Base-by-base conservation (phyloP, 2,113 vertebrate species). In the Hypanus sabinus region DNA sequence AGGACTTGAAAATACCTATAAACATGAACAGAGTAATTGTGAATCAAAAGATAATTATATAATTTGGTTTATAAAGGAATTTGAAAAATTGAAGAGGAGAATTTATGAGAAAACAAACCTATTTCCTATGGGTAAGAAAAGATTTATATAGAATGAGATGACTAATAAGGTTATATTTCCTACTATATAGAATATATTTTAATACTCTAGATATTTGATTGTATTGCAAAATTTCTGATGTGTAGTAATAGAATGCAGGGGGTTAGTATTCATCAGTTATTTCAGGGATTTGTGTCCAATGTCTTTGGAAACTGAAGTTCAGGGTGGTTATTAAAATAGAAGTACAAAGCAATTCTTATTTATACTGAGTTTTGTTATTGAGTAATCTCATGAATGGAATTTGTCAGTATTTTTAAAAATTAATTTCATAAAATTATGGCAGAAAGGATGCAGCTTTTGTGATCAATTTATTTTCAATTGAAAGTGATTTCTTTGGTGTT, bases 311-410 rank as follows among this genome's bases (percentile, higher is more conserved):
- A 12, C 65, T 33, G 65, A 30, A 5, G 57, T 90, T 57, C 57
- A 90, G 14, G n/a, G 6, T 62, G 80, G 87, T 65, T 90, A 90
- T 33, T 90, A 57, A 90, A 90, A 90, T 62, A 5, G 57, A 90
- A 33, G 87, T 33, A 68, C 5, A 65, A 65, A 60, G 65, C 65
- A 65, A 33, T 90, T 90, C 7, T 83, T 65, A 33, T 68, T 68
- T 30, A 88, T 10, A 0, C 62, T 16, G 38, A 83, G 30, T 46
- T 90, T 65, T 30, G 55, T 83, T 33, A n/a, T 65, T 68, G 30
- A 90, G 30, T 27, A 33, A 90, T 90, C 87, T 90, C 14, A 33
- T 90, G 62, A 27, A 65, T 68, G 0, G 14, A 30, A 65, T 33
- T 30, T n/a, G 62, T 16, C 60, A 62, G 1, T 88, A 27, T 4